Percentiles rank a stretch among this genome's conserved stretches.
These are phyloP conservation scores for Drosophila sechellia DNA, from an alignment of 1,140 invertebrate genomes.

Conservation along the genomic window DNA sequence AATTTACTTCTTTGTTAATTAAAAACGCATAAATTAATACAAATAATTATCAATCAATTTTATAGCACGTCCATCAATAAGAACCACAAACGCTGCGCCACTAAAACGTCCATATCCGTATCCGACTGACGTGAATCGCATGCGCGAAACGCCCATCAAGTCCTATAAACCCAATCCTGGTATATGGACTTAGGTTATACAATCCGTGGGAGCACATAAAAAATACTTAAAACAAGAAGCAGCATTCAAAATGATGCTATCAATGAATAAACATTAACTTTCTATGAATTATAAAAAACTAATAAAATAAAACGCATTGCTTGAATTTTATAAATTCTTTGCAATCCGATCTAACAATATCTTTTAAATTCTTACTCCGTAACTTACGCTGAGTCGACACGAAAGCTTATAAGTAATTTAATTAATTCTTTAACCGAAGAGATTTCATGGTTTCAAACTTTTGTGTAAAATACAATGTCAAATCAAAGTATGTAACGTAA, in stretches of 20 bases:
- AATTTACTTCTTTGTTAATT: slow-evolving; percentile 39
- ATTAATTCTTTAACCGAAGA: background rate
- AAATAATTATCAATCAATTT: slow-evolving; percentile 71
- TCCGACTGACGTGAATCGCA: slow-evolving; percentile 73
- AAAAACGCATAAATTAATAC: slow-evolving; percentile 56
- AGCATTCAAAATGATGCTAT: slow-evolving; percentile 14
- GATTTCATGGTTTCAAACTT: background rate
- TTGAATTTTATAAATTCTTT: slow-evolving; percentile 27
- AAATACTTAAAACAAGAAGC: slow-evolving; percentile 16
- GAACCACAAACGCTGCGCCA: slow-evolving; percentile 74
- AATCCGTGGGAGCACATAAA: slow-evolving; percentile 8
- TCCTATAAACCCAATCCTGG: slow-evolving; percentile 73
- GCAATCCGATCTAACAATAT: slow-evolving; percentile 23
- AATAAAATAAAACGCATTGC: slow-evolving; percentile 5
- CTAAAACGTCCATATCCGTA: slow-evolving; percentile 78
- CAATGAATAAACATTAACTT: slow-evolving; percentile 30
- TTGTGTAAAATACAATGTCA: background rate
- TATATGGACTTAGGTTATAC: slow-evolving; percentile 55
- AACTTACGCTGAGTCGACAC: background rate
- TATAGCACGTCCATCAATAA: slow-evolving; percentile 82
- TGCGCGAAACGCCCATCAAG: slow-evolving; percentile 76
- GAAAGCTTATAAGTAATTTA: background rate
- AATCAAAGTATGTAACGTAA: background rate
- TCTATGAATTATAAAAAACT: slow-evolving; percentile 8
- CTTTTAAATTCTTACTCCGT: background rate